phyloP scores from a whole-genome alignment of 2,888 invertebrate species.

The Synanthedon andrenaeformis region DNA sequence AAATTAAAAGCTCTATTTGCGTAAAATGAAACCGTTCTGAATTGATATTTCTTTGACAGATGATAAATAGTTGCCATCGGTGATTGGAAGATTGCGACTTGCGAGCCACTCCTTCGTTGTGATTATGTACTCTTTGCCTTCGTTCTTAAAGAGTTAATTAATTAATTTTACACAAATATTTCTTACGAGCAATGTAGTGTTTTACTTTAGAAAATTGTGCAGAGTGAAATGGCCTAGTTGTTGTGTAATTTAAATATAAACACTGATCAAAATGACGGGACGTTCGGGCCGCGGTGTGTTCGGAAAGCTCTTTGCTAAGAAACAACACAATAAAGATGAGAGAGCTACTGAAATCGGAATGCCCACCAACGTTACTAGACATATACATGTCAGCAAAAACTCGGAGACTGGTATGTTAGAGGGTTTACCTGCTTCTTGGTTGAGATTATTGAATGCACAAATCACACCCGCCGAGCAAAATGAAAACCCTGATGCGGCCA shows the following conservation, averaged over 20 bases:
- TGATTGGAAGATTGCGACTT: constrained; percentile 18
- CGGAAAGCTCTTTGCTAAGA: constrained; percentile 63
- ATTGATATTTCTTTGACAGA: constrained; percentile 22
- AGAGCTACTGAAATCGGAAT: constrained; percentile 79
- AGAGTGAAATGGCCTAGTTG: constrained; percentile 35
- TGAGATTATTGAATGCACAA: constrained; percentile 81
- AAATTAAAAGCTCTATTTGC: not conserved
- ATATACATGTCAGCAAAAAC: constrained; percentile 90
- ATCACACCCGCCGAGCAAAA: constrained; percentile 89
- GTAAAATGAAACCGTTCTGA: not conserved
- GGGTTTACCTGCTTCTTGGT: constrained; percentile 88
- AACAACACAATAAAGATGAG: constrained; percentile 54
- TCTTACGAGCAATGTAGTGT: constrained; percentile 42
- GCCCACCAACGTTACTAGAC: constrained; percentile 87
- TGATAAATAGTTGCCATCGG: constrained; percentile 31
- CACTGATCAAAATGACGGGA: constrained; percentile 57
- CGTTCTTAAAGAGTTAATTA: constrained; percentile 20
- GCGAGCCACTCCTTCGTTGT: constrained; percentile 60
- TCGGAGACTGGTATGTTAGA: constrained; percentile 84
- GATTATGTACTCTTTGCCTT: no score
- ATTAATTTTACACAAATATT: constrained; percentile 24
- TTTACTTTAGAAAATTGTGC: constrained; percentile 6
- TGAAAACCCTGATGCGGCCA: constrained; percentile 90
- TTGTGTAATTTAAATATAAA: constrained; percentile 16
- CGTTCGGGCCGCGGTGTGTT: constrained; percentile 61